Evolutionary conservation across 2,797 vertebrate genomes (phyloP).

Genomic region (Aeoliscus strigatus): DNA sequence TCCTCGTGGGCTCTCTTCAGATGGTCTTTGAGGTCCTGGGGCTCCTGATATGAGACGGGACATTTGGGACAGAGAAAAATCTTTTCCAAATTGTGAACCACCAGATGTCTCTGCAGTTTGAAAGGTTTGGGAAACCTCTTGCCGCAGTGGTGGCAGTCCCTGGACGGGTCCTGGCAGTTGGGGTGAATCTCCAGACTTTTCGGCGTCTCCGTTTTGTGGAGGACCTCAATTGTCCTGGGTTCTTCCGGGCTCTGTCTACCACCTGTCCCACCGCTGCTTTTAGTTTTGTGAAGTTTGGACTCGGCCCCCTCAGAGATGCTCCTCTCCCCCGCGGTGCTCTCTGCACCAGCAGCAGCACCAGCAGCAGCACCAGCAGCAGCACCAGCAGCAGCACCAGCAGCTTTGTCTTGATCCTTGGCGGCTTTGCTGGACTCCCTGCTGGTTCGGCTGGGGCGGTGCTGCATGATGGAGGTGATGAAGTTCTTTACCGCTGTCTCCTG

Average conservation of each 20-base stretch:
- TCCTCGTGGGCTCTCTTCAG: constrained; percentile 81
- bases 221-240: constrained; percentile 75
- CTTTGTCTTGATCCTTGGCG: constrained; percentile 61
- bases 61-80: constrained; percentile 93
- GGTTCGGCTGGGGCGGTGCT: constrained; percentile 75
- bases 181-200: constrained; percentile 84
- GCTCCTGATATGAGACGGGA: constrained; percentile 88
- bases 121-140: constrained; percentile 98
- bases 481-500: constrained; percentile 82
- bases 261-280: constrained; percentile 52
- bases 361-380: constrained; percentile 52
- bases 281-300: constrained; percentile 59
- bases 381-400: constrained; percentile 41
- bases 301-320: constrained; percentile 64
- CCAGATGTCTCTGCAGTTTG: constrained; percentile 95
- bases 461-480: constrained; percentile 86
- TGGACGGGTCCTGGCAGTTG: constrained; percentile 94
- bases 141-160: constrained; percentile 98
- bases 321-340: too few relatives aligned
- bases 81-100: constrained; percentile 95
- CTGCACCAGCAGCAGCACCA: constrained; percentile 37
- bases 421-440: constrained; percentile 62
- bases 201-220: constrained; percentile 71
- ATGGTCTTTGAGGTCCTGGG: constrained; percentile 86
- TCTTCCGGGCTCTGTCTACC: constrained; percentile 67